A percentile compares a stretch with the other conserved stretches of the same genome.
Conservation (phyloP, 1,140 invertebrate species). For the Hylaeus anthracinus region DNA sequence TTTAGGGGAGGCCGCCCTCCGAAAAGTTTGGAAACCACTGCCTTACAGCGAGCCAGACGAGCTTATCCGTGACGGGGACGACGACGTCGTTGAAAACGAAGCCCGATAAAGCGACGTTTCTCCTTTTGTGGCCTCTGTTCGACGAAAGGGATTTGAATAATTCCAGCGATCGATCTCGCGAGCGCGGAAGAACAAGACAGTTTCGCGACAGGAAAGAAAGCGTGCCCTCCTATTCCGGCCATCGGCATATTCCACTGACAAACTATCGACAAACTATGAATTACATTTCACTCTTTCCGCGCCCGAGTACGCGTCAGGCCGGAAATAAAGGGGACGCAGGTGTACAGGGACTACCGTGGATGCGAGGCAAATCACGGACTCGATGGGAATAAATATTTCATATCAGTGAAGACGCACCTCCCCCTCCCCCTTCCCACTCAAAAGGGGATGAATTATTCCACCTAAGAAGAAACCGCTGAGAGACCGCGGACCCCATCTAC, state of each 20-base stretch:
- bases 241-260: neutral
- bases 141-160: slow-evolving; percentile 2
- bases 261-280: slow-evolving; percentile 26
- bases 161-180: slow-evolving; percentile 15
- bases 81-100: neutral
- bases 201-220: neutral
- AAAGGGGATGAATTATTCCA: slow-evolving; percentile 37
- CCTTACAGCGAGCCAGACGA: neutral
- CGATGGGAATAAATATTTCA: slow-evolving; percentile 46
- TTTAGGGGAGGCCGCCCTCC: too few species aligned
- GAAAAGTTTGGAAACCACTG: too few species aligned
- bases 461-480: slow-evolving; percentile 1
- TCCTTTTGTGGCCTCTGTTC: neutral
- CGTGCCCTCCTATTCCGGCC: neutral
- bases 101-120: slow-evolving; percentile 10
- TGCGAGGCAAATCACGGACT: slow-evolving; percentile 22
- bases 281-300: neutral
- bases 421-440: neutral
- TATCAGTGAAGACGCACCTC: slow-evolving; percentile 16
- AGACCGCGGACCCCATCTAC: neutral
- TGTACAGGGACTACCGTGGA: neutral
- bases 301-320: neutral
- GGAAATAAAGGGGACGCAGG: neutral
- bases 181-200: neutral
- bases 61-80: neutral